Evolutionary conservation across 2,888 invertebrate genomes (phyloP).

Genomic region (Agrotis segetum): DNA sequence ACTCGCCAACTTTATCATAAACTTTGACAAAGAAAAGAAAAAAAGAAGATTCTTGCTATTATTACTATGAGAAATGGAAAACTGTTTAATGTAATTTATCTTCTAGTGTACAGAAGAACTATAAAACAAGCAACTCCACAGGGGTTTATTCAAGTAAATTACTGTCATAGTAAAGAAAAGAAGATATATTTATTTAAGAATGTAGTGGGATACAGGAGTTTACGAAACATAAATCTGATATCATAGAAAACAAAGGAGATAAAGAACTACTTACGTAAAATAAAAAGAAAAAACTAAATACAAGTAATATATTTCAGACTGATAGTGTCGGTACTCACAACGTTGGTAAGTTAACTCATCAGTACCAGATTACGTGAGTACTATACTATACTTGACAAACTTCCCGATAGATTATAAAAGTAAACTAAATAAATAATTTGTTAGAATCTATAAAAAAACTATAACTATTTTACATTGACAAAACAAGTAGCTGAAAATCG

Average conservation of each 20-base stretch:
- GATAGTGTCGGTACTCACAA: no score
- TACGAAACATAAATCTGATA: slow-evolving; percentile 9
- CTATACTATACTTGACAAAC: no score
- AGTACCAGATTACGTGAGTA: no score
- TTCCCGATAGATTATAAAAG: no score
- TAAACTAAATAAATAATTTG: no score
- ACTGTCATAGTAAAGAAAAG: slow-evolving; percentile 18
- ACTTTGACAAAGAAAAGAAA: slow-evolving; percentile 1
- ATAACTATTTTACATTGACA: no score
- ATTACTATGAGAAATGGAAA: not conserved
- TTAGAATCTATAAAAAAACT: no score
- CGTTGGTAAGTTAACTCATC: no score
- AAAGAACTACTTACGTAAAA: not conserved
- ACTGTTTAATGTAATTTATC: not conserved
- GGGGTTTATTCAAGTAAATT: slow-evolving; percentile 20
- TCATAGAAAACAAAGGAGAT: not conserved
- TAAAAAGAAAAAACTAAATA: no score
- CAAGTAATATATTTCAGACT: no score
- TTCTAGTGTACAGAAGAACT: slow-evolving; percentile 7
- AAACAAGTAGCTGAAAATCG: no score
- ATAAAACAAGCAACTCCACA: slow-evolving; percentile 18
- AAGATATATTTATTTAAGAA: slow-evolving; percentile 7
- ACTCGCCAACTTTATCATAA: not conserved
- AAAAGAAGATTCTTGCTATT: not conserved
- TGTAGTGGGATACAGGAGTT: slow-evolving; percentile 11